Conservation (phyloP, 2,888 invertebrate species). For the Pyrocoelia pectoralis region DNA sequence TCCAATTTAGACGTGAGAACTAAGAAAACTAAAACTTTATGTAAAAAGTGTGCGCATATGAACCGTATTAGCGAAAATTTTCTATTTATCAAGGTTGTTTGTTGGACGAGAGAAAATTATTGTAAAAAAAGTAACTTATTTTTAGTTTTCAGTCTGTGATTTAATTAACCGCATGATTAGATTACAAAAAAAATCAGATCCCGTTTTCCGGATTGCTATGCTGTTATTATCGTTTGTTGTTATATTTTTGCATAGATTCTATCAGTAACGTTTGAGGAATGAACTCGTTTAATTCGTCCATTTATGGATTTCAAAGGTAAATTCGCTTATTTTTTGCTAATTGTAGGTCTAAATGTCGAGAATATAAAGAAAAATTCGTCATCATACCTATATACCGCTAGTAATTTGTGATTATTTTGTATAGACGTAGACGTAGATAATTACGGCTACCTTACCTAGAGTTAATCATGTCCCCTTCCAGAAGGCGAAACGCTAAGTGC, state of each 20-base stretch:
- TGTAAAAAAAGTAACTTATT: neutral
- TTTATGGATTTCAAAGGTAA: constrained; percentile 1
- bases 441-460: neutral
- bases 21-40: constrained; percentile 17
- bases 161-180: constrained; percentile 15
- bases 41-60: constrained; percentile 16
- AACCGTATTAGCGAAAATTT: constrained; percentile 3
- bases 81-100: constrained; percentile 6
- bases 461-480: constrained; percentile 33
- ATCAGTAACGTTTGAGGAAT: neutral
- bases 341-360: too few relatives aligned
- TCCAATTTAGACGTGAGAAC: constrained; percentile 34
- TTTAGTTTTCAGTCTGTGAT: constrained; percentile 10
- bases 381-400: too few relatives aligned
- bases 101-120: neutral
- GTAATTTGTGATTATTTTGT: too few relatives aligned
- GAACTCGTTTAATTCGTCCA: neutral
- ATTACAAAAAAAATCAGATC: constrained; percentile 11
- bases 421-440: too few relatives aligned
- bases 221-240: constrained; percentile 2
- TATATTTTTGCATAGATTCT: constrained; percentile 2
- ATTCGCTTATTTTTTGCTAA: neutral
- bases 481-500: constrained; percentile 34
- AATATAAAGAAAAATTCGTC: too few relatives aligned
- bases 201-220: constrained; percentile 13